Percentiles rank a stretch among this genome's conserved stretches.
These are phyloP conservation scores for Melanotaenia trifasciata DNA, from an alignment of 2,797 vertebrate genomes.

Conservation along the genomic window DNA sequence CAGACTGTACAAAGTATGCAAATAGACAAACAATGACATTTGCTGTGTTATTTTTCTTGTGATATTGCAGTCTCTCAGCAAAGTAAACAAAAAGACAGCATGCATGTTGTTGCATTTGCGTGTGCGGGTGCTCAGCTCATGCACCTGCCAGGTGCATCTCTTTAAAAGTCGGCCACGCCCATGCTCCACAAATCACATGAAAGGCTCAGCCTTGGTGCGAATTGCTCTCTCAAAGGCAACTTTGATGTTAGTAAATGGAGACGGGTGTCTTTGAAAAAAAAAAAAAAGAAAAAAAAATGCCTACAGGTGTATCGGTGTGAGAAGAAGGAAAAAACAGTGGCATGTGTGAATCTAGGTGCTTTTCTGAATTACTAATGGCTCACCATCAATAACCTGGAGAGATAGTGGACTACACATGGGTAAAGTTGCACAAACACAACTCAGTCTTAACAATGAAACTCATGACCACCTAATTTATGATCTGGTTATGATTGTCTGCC, in stretches of 20 bases:
- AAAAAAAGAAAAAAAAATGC: slow-evolving; percentile 57
- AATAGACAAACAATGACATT: slow-evolving; percentile 83
- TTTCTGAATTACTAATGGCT: slow-evolving; percentile 64
- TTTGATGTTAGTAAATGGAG: slow-evolving; percentile 86
- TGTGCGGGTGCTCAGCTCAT: slow-evolving; percentile 63
- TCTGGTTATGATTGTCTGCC: slow-evolving; percentile 27
- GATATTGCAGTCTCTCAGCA: slow-evolving; percentile 77
- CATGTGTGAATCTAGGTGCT: slow-evolving; percentile 68
- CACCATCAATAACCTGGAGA: slow-evolving; percentile 52
- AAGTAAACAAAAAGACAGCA: slow-evolving; percentile 73
- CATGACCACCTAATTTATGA: slow-evolving; percentile 58
- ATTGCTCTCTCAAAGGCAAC: slow-evolving; percentile 80
- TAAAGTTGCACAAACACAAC: slow-evolving; percentile 26
- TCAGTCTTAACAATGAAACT: slow-evolving; percentile 42
- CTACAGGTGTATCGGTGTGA: slow-evolving; percentile 79
- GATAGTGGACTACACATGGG: slow-evolving; percentile 23
- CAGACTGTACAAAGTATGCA: slow-evolving; percentile 85
- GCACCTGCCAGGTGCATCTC: slow-evolving; percentile 86
- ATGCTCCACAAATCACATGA: slow-evolving; percentile 83
- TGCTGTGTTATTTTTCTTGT: slow-evolving; percentile 80
- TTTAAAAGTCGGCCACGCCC: slow-evolving; percentile 79
- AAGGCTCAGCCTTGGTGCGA: slow-evolving; percentile 73
- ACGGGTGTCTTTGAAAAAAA: slow-evolving; percentile 76
- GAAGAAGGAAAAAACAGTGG: slow-evolving; percentile 55
- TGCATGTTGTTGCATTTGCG: slow-evolving; percentile 65